These are phyloP conservation scores for Selenia dentaria DNA, from an alignment of 2,888 invertebrate genomes.

Conservation along the genomic window DNA sequence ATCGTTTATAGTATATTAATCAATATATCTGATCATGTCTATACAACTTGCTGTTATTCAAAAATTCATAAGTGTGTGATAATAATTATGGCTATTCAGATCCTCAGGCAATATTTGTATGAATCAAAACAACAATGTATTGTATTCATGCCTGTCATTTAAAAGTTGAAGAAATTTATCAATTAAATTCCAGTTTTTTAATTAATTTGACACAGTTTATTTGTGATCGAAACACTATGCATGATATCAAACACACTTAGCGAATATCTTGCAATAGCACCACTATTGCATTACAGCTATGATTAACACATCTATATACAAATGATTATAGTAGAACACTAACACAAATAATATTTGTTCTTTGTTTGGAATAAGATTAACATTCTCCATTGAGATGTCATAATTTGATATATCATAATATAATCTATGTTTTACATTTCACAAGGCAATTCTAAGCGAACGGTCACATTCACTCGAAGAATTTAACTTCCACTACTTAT, in stretches of 20 bases:
- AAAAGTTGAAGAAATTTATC: too few species aligned
- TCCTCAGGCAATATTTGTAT: too few species aligned
- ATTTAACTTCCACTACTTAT: conserved; percentile 69
- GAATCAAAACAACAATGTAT: too few species aligned
- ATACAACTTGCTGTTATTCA: too few species aligned
- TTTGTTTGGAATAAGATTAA: conserved; percentile 73
- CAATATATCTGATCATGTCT: too few species aligned
- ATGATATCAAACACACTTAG: neutral
- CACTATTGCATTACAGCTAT: neutral
- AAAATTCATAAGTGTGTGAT: too few species aligned
- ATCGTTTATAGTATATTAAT: too few species aligned
- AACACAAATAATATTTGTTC: conserved; percentile 61
- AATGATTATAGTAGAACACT: conserved; percentile 35
- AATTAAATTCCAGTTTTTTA: too few species aligned
- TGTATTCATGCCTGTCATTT: too few species aligned
- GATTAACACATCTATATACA: conserved; percentile 48
- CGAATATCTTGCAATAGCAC: neutral
- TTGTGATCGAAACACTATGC: too few species aligned
- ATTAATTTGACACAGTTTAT: too few species aligned
- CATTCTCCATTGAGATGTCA: conserved; percentile 57
- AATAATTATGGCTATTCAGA: too few species aligned
- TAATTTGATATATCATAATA: conserved; percentile 46
- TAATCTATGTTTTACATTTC: conserved; percentile 49
- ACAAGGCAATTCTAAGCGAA: conserved; percentile 58
- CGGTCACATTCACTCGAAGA: conserved; percentile 48